Percentiles rank a stretch among this genome's conserved stretches.
Evolutionary conservation across 2,888 invertebrate genomes (phyloP).

Genomic region (Ypsolopha sequella): DNA sequence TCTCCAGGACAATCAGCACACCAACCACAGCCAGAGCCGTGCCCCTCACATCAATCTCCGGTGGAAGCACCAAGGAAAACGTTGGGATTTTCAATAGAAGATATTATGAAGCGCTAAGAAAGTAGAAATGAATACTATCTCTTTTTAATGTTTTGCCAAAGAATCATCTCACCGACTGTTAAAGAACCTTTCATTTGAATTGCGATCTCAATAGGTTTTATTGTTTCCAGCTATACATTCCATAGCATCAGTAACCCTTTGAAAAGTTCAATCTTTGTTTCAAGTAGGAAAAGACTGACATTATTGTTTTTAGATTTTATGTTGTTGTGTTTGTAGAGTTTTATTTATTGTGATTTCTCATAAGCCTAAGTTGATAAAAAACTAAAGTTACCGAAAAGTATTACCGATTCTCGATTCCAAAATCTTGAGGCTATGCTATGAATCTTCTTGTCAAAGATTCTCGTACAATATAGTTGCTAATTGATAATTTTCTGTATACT

Average conservation of each 20-base stretch:
- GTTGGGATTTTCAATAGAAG: conserved; percentile 88
- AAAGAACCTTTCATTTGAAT: neutral
- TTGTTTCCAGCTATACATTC: conserved; percentile 2
- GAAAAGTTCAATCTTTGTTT: conserved; percentile 15
- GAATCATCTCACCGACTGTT: conserved; percentile 26
- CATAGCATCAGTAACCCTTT: neutral
- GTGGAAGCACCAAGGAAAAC: conserved; percentile 52
- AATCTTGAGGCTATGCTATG: conserved; percentile 48
- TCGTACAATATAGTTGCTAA: neutral
- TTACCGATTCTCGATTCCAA: conserved; percentile 50
- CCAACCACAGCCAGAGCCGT: conserved; percentile 29
- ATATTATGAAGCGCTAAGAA: conserved; percentile 85
- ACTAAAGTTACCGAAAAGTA: conserved; percentile 68
- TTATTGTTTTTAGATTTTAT: conserved; percentile 32
- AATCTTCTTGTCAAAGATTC: neutral
- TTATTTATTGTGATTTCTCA: conserved; percentile 61
- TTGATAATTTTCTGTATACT: conserved; percentile 20
- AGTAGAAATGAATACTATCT: conserved; percentile 14
- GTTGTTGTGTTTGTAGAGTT: conserved; percentile 53
- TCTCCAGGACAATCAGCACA: conserved; percentile 34
- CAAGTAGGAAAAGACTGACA: conserved; percentile 53
- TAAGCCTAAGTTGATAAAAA: conserved; percentile 39
- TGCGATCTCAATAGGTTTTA: too few species aligned
- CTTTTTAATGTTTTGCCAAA: conserved; percentile 5
- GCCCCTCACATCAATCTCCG: conserved; percentile 38